Evolutionary conservation across 2,888 invertebrate genomes (phyloP).

Genomic region (Druceiella hillmani): DNA sequence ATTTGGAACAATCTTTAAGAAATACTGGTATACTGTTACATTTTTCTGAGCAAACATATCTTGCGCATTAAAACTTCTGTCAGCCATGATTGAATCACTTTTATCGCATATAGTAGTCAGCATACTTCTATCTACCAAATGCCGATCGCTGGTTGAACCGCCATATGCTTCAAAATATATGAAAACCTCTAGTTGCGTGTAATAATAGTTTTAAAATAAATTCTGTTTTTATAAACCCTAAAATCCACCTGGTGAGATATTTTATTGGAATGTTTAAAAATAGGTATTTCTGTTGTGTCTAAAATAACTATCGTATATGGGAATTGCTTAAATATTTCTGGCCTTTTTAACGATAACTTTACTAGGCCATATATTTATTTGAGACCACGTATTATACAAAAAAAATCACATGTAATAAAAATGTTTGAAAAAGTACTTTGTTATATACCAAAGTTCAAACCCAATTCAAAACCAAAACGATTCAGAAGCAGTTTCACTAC

Average conservation of each 20-base stretch:
- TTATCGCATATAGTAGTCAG: constrained; percentile 16
- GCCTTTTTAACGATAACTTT: no score
- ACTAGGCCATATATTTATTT: no score
- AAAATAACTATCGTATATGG: constrained; percentile 6
- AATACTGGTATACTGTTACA: constrained; percentile 20
- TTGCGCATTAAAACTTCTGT: constrained; percentile 24
- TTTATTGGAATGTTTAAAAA: constrained; percentile 4
- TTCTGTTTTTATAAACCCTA: constrained; percentile 6
- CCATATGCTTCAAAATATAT: constrained; percentile 8
- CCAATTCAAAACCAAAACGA: constrained; percentile 14
- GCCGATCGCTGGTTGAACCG: constrained; percentile 20
- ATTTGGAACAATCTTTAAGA: constrained; percentile 17
- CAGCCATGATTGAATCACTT: constrained; percentile 22
- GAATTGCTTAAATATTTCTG: no score
- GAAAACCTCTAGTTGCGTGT: constrained; percentile 8
- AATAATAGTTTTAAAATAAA: constrained; percentile 6
- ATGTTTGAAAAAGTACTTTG: no score
- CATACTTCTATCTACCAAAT: constrained; percentile 19
- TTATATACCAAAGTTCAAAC: no score
- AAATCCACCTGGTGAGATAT: constrained; percentile 6
- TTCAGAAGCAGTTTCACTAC: constrained; percentile 18
- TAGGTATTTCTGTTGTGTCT: constrained; percentile 9
- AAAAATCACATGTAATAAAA: no score
- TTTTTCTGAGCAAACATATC: constrained; percentile 21
- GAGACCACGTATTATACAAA: no score